Conservation (phyloP, 1,140 invertebrate genomes). For the Drosophila biarmipes region DNA sequence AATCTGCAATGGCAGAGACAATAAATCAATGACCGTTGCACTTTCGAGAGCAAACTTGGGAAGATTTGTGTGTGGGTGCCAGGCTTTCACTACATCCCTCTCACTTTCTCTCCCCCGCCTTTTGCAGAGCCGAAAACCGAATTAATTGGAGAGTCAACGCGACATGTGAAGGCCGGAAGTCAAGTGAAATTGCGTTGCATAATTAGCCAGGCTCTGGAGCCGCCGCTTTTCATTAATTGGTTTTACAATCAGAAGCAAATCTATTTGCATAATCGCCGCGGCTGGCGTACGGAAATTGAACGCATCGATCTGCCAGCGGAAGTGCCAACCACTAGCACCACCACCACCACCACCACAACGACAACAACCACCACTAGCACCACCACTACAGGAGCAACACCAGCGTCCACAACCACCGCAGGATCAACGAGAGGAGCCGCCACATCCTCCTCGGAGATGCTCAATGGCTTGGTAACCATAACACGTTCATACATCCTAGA, state of each 20-base stretch:
- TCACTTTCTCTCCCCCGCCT: slow-evolving; percentile 25
- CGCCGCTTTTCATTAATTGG: slow-evolving; percentile 88
- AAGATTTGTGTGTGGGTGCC: slow-evolving; percentile 18
- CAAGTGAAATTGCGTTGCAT: slow-evolving; percentile 87
- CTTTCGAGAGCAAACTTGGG: slow-evolving; percentile 41
- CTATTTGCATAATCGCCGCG: slow-evolving; percentile 83
- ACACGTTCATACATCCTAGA: slow-evolving; percentile 77
- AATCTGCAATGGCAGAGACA: slow-evolving; percentile 57
- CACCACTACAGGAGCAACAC: slow-evolving; percentile 24
- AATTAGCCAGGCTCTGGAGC: slow-evolving; percentile 87
- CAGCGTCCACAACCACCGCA: slow-evolving; percentile 10
- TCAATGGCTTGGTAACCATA: slow-evolving; percentile 61
- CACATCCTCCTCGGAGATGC: slow-evolving; percentile 22
- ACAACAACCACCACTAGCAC: slow-evolving; percentile 11
- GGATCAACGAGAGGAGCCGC: slow-evolving; percentile 28
- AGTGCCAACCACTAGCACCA: slow-evolving; percentile 61
- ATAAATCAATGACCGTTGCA: slow-evolving; percentile 71
- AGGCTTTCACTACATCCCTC: slow-evolving; percentile 2
- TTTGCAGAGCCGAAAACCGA: slow-evolving; percentile 87
- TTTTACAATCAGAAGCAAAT: slow-evolving; percentile 86
- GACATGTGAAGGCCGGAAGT: slow-evolving; percentile 87
- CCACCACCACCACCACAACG: slow-evolving; percentile 39
- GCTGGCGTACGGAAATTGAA: slow-evolving; percentile 84
- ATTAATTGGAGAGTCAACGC: slow-evolving; percentile 86
- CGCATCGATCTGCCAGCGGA: slow-evolving; percentile 79